A percentile compares a stretch with the other conserved stretches of the same genome.
Conservation (phyloP, 64 coral and sea anemone species). For the Montipora sp. region DNA sequence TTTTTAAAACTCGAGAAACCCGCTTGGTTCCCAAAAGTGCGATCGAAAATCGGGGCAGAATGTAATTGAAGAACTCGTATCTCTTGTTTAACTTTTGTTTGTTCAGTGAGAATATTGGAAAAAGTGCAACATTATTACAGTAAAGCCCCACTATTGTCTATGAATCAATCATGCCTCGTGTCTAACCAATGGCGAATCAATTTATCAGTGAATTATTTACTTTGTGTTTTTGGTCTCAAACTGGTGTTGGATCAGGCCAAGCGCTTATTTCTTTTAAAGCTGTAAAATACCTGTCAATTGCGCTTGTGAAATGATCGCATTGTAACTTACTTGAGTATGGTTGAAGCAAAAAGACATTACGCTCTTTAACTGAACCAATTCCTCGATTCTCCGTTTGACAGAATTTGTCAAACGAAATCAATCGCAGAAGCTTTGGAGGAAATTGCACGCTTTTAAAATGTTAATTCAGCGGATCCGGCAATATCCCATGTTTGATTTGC, state of each 20-base stretch:
- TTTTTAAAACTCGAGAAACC: neutral
- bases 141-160: constrained; percentile 20
- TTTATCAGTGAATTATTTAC: constrained; percentile 50
- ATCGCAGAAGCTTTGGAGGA: constrained; percentile 2
- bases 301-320: neutral
- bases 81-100: constrained; percentile 34
- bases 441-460: constrained; percentile 61
- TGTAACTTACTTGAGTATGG: neutral
- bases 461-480: constrained; percentile 58
- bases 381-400: neutral
- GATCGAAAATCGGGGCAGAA: neutral
- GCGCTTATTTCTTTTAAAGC: neutral
- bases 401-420: constrained; percentile 8
- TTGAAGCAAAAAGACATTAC: neutral
- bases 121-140: constrained; percentile 62
- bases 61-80: constrained; percentile 14
- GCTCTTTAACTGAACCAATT: neutral
- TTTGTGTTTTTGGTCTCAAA: constrained; percentile 40
- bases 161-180: constrained; percentile 3
- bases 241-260: constrained; percentile 18
- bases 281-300: constrained; percentile 40
- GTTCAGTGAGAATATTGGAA: constrained; percentile 41
- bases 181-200: constrained; percentile 49
- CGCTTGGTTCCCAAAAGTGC: neutral
- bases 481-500: constrained; percentile 58